A percentile compares a stretch with the other conserved stretches of the same genome.
These are phyloP conservation scores for Sphaerophoria rueppellii DNA, from an alignment of 2,888 invertebrate genomes.

Conservation along the genomic window DNA sequence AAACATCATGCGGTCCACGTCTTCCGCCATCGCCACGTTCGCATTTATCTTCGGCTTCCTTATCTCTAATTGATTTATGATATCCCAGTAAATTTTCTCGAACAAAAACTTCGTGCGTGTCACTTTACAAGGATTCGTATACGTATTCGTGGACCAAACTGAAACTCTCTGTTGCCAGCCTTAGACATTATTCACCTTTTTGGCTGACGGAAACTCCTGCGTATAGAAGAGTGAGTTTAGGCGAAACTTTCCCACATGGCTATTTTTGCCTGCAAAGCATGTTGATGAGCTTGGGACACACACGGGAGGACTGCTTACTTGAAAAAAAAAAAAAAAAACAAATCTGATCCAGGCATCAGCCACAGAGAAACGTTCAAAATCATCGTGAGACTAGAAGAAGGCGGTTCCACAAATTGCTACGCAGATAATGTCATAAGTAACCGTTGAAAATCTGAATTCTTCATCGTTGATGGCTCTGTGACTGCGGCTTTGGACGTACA, in stretches of 20 bases:
- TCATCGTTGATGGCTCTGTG: slow-evolving; percentile 48
- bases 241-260: slow-evolving; percentile 16
- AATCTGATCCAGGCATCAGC: not conserved
- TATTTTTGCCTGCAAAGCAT: slow-evolving; percentile 30
- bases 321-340: slow-evolving; percentile 15
- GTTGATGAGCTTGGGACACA: slow-evolving; percentile 31
- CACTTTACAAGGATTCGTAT: slow-evolving; percentile 60
- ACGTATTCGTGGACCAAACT: not conserved
- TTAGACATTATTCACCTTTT: slow-evolving; percentile 63
- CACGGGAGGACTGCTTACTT: not conserved
- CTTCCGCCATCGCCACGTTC: slow-evolving; percentile 54
- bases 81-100: slow-evolving; percentile 51
- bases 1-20: slow-evolving; percentile 46
- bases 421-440: slow-evolving; percentile 71
- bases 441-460: slow-evolving; percentile 69
- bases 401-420: slow-evolving; percentile 57
- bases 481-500: slow-evolving; percentile 26
- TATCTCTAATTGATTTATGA: slow-evolving; percentile 72
- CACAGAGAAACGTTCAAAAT: not conserved
- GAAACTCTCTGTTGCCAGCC: slow-evolving; percentile 7
- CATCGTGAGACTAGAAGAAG: slow-evolving; percentile 32
- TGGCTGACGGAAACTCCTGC: slow-evolving; percentile 1
- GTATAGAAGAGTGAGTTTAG: slow-evolving; percentile 2
- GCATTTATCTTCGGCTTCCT: slow-evolving; percentile 65
- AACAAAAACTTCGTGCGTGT: slow-evolving; percentile 65